Base-by-base conservation (phyloP, 1,140 invertebrate species). In the Ruditapes philippinarum region DNA sequence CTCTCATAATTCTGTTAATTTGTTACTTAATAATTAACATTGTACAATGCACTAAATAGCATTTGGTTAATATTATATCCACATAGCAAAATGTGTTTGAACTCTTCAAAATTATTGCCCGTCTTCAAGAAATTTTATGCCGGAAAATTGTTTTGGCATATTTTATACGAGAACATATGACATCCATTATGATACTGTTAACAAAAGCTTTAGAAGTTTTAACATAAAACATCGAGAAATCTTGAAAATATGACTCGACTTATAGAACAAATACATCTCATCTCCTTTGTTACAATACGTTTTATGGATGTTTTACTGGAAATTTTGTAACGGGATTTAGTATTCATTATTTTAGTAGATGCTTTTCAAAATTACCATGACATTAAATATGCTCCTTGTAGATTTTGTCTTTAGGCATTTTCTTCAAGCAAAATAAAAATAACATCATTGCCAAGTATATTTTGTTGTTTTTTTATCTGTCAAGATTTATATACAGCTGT, bases 111-210 rank as follows among this genome's bases (percentile, higher is more conserved):
- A 49, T 84, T 68, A 84, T 84, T 40, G 45, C 65, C n/a, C 33
- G 31, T 84, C 40, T 84, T 49, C 28, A 60, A 70, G 60, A 22
- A 73, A 84, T 70, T 70, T 84, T 84, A 84, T 51, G 65, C 17
- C 31, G 33, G 38, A n/a, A 73, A 84, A 84, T 84, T 84, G 45
- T 54, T 73, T 73, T 70, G 65, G 81, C 54, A 51, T 49, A 54
- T 84, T 84, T 84, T 84, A 84, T 84, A 68, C 19, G 54, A 36
- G 40, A 31, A 51, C 81, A 84, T 84, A 68, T 84, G 81, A 70
- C 81, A 84, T 84, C 81, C 28, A 84, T 84, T 84, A 84, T 73
- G 45, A 38, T 73, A 49, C 45, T 70, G 79, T 84, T 84, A 45
- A 51, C 45, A 57, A 54, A n/a, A 70, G 25, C 54, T 38, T 84